These are phyloP conservation scores for Trachythela sp. DNA, from an alignment of 64 coral and sea anemone species.

Conservation along the genomic window DNA sequence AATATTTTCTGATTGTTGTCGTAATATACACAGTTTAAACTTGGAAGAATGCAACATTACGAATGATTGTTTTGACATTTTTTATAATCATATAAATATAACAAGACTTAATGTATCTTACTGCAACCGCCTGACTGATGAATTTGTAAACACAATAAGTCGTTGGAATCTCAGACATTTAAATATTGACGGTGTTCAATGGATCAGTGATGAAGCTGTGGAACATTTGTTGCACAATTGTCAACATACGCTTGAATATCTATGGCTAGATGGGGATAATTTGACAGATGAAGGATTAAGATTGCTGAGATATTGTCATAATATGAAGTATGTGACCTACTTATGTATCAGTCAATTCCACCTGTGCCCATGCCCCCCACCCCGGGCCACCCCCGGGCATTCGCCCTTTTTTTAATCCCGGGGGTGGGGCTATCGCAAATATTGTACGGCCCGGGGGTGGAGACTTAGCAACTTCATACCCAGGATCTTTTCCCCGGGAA, in stretches of 20 bases:
- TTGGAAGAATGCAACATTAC: constrained; percentile 75
- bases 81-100: constrained; percentile 46
- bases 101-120: constrained; percentile 66
- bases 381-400: too few relatives aligned
- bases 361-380: too few relatives aligned
- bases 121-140: constrained; percentile 67
- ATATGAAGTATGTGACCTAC: constrained; percentile 67
- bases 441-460: too few relatives aligned
- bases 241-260: constrained; percentile 39
- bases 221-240: constrained; percentile 57
- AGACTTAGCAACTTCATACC: too few relatives aligned
- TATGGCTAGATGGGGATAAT: constrained; percentile 92
- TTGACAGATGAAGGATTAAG: constrained; percentile 64
- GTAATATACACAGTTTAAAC: constrained; percentile 53
- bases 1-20: constrained; percentile 57
- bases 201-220: constrained; percentile 81
- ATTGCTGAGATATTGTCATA: constrained; percentile 57
- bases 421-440: too few relatives aligned
- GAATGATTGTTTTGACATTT: constrained; percentile 45
- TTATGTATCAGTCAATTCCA: too few relatives aligned
- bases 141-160: constrained; percentile 49
- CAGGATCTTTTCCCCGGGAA: too few relatives aligned
- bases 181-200: constrained; percentile 94
- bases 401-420: too few relatives aligned
- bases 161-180: constrained; percentile 37